Percentiles rank a stretch among this genome's conserved stretches.
phyloP scores from a whole-genome alignment of 2,113 vertebrate species.

The Numida meleagris region DNA sequence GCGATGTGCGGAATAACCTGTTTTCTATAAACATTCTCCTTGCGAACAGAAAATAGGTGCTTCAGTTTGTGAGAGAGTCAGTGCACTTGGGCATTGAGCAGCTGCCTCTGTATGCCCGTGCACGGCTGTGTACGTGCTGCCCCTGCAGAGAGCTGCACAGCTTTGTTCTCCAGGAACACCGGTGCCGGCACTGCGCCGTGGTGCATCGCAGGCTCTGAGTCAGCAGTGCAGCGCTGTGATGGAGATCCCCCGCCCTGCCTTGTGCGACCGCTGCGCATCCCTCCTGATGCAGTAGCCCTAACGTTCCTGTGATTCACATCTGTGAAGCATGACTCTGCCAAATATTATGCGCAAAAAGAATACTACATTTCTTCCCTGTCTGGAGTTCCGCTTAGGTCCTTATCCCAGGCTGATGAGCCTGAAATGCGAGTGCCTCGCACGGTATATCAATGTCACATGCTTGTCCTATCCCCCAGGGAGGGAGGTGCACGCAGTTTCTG shows the following conservation, averaged over 20 bases:
- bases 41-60: neutral
- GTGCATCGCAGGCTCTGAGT: neutral
- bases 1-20: neutral
- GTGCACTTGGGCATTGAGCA: neutral
- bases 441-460: neutral
- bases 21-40: neutral
- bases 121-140: neutral
- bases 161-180: neutral
- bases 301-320: neutral
- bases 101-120: neutral
- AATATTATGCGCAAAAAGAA: neutral
- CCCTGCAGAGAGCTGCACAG: neutral
- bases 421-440: neutral
- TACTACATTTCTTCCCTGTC: neutral
- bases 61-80: neutral
- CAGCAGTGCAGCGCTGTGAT: neutral
- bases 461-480: neutral
- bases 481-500: accelerated
- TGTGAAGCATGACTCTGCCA: neutral
- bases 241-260: neutral
- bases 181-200: accelerated
- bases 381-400: neutral
- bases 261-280: accelerated
- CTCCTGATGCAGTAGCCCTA: neutral
- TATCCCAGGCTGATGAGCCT: neutral